phyloP scores from a whole-genome alignment of 2,888 invertebrate species.

The Cloeon dipterum region DNA sequence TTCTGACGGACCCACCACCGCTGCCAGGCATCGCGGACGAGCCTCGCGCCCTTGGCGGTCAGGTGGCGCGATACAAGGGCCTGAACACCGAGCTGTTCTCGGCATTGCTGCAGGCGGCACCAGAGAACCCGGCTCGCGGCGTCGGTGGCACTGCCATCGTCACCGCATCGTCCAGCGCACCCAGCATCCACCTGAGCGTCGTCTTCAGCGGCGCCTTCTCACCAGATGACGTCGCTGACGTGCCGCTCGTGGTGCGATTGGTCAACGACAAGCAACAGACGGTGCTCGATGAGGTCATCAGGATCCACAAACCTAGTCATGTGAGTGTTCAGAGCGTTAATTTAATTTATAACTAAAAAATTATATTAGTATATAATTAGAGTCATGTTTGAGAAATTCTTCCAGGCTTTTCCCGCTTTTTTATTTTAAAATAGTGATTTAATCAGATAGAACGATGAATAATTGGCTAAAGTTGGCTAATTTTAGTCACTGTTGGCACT shows the following conservation, averaged over 20 bases:
- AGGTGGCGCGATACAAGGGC: conserved; percentile 16
- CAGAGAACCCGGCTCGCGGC: conserved; percentile 16
- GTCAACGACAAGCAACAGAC: conserved; percentile 6
- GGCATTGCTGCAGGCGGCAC: conserved; percentile 37
- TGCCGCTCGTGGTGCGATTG: conserved; percentile 27
- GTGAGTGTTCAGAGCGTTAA: too few species aligned
- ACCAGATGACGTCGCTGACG: conserved; percentile 34
- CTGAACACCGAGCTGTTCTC: conserved; percentile 64
- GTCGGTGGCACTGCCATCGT: conserved; percentile 70
- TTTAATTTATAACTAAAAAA: too few species aligned
- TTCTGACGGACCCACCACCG: conserved; percentile 39
- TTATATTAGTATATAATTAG: too few species aligned
- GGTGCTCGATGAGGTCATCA: conserved; percentile 19
- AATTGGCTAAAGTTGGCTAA: too few species aligned
- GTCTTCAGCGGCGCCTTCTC: conserved; percentile 64
- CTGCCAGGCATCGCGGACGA: conserved; percentile 31
- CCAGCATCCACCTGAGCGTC: conserved; percentile 56
- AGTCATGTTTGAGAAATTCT: too few species aligned
- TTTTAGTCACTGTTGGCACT: too few species aligned
- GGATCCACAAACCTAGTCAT: conserved; percentile 19
- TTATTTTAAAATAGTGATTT: too few species aligned
- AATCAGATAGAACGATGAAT: too few species aligned
- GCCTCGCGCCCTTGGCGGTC: conserved; percentile 1
- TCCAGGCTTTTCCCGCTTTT: too few species aligned
- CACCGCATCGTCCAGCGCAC: conserved; percentile 48